Percentiles rank a stretch among this genome's conserved stretches.
phyloP scores from a whole-genome alignment of 2,113 vertebrate genomes.

The Chroicocephalus ridibundus region DNA sequence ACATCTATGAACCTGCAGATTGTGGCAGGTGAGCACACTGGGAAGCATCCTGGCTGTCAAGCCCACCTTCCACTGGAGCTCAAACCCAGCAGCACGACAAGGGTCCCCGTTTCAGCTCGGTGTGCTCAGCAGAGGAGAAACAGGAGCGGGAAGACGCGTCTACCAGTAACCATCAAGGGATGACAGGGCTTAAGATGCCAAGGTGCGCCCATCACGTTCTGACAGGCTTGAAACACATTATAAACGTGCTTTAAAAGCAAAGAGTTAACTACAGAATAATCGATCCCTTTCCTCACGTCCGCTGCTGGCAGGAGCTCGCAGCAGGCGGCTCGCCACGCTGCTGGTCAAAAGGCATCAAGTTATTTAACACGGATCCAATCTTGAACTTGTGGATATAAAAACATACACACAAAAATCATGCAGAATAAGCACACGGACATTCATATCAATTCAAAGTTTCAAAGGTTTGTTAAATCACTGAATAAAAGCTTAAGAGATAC shows the following conservation, averaged over 20 bases:
- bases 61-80: neutral
- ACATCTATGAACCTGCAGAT: no score
- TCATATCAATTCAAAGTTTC: neutral
- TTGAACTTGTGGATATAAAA: neutral
- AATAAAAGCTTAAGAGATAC: neutral
- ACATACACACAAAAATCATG: neutral
- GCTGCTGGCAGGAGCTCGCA: neutral
- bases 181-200: neutral
- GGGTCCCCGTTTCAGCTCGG: accelerated
- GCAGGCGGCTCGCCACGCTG: neutral
- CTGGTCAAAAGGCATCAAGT: neutral
- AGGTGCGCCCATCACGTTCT: neutral
- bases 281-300: neutral
- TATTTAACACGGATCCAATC: accelerated
- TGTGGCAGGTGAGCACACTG: accelerated
- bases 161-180: neutral
- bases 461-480: neutral
- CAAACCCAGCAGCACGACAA: accelerated
- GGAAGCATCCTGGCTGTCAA: neutral
- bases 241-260: neutral
- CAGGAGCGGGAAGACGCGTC: neutral
- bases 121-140: neutral
- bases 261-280: neutral
- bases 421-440: neutral
- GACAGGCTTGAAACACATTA: neutral